These are phyloP conservation scores for Saguinus imperator DNA, from an alignment of 2,113 vertebrate species.

Conservation along the genomic window DNA sequence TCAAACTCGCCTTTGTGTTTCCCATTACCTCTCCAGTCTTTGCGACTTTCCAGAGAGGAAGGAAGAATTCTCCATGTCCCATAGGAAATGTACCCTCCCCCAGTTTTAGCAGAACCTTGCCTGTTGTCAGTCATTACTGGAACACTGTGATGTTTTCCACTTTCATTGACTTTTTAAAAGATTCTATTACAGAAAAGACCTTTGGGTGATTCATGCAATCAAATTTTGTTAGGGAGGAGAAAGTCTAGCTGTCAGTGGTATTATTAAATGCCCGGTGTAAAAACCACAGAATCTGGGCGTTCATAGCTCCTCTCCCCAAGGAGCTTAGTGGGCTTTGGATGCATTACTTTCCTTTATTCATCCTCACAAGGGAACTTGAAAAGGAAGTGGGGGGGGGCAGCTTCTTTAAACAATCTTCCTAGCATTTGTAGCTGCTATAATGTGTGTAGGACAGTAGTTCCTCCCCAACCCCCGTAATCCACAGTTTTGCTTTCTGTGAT, in stretches of 20 bases:
- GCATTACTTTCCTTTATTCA: not conserved
- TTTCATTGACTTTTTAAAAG: conserved; percentile 64
- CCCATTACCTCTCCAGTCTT: not conserved
- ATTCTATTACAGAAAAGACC: conserved; percentile 52
- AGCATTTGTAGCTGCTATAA: not conserved
- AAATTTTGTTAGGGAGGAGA: conserved; percentile 27
- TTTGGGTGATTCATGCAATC: conserved; percentile 60
- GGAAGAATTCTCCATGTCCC: not conserved
- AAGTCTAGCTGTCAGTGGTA: not conserved
- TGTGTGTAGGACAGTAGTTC: not conserved
- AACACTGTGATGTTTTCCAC: conserved; percentile 19
- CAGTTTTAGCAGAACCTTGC: not conserved
- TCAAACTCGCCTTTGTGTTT: conserved; percentile 8
- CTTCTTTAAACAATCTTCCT: not conserved
- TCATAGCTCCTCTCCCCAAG: conserved; percentile 5
- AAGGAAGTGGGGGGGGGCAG: not conserved
- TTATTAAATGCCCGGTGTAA: conserved; percentile 55
- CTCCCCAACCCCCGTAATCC: not conserved
- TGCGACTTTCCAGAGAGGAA: not conserved
- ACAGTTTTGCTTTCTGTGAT: not conserved
- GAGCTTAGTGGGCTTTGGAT: not conserved
- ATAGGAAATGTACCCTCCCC: not conserved
- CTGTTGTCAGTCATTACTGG: conserved; percentile 21
- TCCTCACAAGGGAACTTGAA: not conserved
- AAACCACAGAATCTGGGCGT: conserved; percentile 20